Conservation (phyloP, 2,113 vertebrate genomes). For the Misgurnus mizolepis region DNA sequence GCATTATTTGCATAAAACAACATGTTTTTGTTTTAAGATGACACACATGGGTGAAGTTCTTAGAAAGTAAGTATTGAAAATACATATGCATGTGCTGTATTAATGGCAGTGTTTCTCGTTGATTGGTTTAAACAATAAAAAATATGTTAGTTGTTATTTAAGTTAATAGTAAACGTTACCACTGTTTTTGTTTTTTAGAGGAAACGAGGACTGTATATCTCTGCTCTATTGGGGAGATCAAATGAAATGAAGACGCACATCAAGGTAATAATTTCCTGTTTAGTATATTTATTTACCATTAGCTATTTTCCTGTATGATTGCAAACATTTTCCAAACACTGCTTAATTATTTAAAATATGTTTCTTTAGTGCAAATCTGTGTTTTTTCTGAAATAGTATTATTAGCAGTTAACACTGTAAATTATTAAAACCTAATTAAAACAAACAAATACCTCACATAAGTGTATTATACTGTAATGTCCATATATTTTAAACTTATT, state of each 20-base stretch:
- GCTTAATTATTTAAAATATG: neutral
- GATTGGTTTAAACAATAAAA: constrained; percentile 19
- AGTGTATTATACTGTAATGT: neutral
- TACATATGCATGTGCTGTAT: constrained; percentile 3
- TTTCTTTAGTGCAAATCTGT: neutral
- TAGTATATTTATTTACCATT: constrained; percentile 16
- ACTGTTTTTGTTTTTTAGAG: constrained; percentile 65
- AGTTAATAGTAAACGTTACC: constrained; percentile 57
- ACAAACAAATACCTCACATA: neutral
- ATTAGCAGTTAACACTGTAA: neutral
- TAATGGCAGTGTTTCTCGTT: neutral
- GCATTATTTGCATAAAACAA: neutral
- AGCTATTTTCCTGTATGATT: neutral
- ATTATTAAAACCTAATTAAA: neutral
- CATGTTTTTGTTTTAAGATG: neutral
- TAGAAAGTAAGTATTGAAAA: constrained; percentile 43
- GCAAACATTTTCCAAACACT: neutral
- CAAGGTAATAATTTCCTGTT: constrained; percentile 62
- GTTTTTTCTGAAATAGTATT: neutral
- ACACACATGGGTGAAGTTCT: constrained; percentile 25
- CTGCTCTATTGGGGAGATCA: constrained; percentile 56
- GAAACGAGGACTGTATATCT: constrained; percentile 63
- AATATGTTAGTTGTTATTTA: constrained; percentile 8
- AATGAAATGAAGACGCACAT: constrained; percentile 62
- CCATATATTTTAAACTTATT: neutral